A percentile compares a stretch with the other conserved stretches of the same genome.
phyloP scores from a whole-genome alignment of 2,797 vertebrate genomes.

The Sitta carolinensis region DNA sequence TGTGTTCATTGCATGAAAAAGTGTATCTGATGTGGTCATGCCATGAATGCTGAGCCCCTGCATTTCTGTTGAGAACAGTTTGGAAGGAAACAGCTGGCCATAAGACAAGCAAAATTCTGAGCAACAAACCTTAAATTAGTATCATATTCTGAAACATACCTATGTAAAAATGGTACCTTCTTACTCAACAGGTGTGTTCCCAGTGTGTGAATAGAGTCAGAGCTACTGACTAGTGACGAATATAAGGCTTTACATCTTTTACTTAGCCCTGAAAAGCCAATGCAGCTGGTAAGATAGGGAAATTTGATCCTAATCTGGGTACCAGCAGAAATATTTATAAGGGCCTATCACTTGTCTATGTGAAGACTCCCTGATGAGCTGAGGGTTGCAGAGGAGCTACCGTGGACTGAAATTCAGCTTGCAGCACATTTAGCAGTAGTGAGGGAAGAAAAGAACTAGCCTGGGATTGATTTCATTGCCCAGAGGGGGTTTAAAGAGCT shows the following conservation, averaged over 20 bases:
- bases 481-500: slow-evolving; percentile 20
- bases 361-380: background rate
- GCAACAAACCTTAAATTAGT: background rate
- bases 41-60: background rate
- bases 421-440: slow-evolving; percentile 7
- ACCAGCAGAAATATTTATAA: slow-evolving; percentile 10
- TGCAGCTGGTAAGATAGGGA: background rate
- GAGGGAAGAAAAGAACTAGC: slow-evolving; percentile 17
- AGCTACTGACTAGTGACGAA: background rate
- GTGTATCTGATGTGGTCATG: background rate
- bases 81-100: slow-evolving; percentile 30
- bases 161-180: slow-evolving; percentile 10
- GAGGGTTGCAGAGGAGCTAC: background rate
- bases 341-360: background rate
- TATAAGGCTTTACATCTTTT: background rate
- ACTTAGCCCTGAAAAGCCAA: background rate
- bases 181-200: background rate
- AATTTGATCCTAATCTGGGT: background rate
- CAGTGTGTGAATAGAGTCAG: background rate
- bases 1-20: slow-evolving; percentile 4
- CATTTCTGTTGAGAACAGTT: background rate
- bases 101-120: background rate
- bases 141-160: background rate
- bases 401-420: background rate
- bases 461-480: slow-evolving; percentile 31